Evolutionary conservation across 2,888 invertebrate genomes (phyloP).

Genomic region (Machimus rusticus): DNA sequence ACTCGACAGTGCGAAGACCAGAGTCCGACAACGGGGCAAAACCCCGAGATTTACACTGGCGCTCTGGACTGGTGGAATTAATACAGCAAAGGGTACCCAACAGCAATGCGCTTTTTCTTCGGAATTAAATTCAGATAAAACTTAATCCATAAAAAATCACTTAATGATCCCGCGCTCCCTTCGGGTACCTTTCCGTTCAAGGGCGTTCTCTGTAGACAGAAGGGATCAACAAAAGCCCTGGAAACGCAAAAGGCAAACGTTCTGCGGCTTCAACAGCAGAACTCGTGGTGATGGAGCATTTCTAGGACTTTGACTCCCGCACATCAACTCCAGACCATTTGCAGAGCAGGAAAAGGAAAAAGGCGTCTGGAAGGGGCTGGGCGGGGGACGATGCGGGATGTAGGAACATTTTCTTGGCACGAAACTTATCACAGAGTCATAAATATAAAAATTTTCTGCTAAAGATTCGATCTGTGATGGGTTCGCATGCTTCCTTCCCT

Average conservation of each 20-base stretch:
- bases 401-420: constrained; percentile 21
- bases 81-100: constrained; percentile 21
- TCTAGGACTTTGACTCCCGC: constrained; percentile 1
- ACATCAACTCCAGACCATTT: neutral
- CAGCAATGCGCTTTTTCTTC: constrained; percentile 15
- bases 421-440: constrained; percentile 38
- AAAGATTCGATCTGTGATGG: constrained; percentile 33
- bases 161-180: constrained; percentile 43
- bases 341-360: neutral
- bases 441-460: constrained; percentile 38
- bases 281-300: neutral
- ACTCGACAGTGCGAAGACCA: neutral
- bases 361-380: neutral
- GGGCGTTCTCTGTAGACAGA: neutral
- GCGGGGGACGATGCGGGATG: neutral
- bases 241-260: constrained; percentile 18
- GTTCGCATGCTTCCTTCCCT: constrained; percentile 8
- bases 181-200: neutral
- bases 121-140: constrained; percentile 48
- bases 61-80: neutral
- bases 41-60: neutral
- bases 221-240: constrained; percentile 3
- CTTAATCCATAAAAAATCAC: constrained; percentile 49
- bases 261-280: neutral
- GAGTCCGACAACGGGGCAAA: neutral